Evolutionary conservation across 2,888 invertebrate species (phyloP).

Genomic region (Meiosimyza decipiens): DNA sequence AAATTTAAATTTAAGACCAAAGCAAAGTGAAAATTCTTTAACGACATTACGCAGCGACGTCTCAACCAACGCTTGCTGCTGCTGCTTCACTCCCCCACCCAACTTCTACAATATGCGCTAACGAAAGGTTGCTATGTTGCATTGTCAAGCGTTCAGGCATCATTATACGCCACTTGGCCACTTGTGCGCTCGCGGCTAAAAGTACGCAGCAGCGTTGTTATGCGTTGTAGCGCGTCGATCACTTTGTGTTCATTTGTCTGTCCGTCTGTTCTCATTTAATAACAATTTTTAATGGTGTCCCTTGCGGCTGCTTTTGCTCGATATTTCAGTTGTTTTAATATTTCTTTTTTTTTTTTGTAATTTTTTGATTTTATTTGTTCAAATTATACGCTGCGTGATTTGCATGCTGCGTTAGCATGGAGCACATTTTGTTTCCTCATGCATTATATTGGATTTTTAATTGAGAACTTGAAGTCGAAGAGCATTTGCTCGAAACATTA

Average conservation of each 20-base stretch:
- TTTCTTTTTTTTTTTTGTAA: not conserved
- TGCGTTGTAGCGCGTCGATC: slow-evolving; percentile 16
- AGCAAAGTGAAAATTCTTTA: not conserved
- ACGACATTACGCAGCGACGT: not conserved
- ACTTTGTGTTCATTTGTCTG: not conserved
- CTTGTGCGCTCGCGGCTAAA: slow-evolving; percentile 17
- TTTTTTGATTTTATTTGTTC: slow-evolving; percentile 23
- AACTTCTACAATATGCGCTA: not conserved
- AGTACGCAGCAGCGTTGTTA: slow-evolving; percentile 3
- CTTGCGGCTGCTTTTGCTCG: slow-evolving; percentile 17
- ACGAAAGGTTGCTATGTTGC: not conserved
- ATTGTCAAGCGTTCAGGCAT: not conserved
- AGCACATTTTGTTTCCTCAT: too few relatives aligned
- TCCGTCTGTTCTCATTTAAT: slow-evolving; percentile 26
- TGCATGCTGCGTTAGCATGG: slow-evolving; percentile 5
- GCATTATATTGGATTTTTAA: too few relatives aligned
- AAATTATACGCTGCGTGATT: slow-evolving; percentile 20
- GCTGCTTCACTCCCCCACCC: not conserved
- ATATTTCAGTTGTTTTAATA: slow-evolving; percentile 1
- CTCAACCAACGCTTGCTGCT: not conserved
- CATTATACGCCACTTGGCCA: slow-evolving; percentile 18
- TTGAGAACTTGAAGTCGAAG: too few relatives aligned
- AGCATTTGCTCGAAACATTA: too few relatives aligned
- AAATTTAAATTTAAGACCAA: too few relatives aligned
- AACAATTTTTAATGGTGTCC: slow-evolving; percentile 33